Evolutionary conservation across 2,888 invertebrate species (phyloP).

Genomic region (Himalopsyche japonica): DNA sequence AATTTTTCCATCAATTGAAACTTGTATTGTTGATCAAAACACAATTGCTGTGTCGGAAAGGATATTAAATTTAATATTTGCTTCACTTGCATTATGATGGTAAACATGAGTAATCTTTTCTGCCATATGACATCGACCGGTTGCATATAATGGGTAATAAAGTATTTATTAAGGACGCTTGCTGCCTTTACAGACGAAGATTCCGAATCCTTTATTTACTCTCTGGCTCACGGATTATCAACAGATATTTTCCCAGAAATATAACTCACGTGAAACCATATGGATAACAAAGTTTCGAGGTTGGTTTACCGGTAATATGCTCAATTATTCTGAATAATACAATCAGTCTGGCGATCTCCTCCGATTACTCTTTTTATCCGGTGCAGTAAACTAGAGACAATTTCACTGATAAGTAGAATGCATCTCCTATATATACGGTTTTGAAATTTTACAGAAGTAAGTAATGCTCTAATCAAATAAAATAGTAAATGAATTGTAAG

Average conservation of each 20-base stretch:
- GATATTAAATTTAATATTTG: neutral
- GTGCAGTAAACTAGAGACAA: neutral
- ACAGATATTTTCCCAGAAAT: slow-evolving; percentile 11
- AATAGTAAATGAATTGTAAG: no score
- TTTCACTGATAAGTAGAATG: no score
- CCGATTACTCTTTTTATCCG: neutral
- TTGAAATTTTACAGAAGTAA: no score
- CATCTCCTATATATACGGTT: no score
- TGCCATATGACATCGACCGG: neutral
- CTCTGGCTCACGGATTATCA: neutral
- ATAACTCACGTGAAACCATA: slow-evolving; percentile 11
- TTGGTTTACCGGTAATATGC: neutral
- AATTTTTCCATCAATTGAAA: no score
- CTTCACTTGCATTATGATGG: neutral
- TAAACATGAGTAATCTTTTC: neutral
- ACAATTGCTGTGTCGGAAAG: neutral
- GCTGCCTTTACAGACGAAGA: neutral
- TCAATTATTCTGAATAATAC: neutral
- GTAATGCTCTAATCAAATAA: no score
- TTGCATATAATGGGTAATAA: slow-evolving; percentile 22
- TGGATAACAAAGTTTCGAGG: neutral
- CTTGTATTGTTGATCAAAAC: no score
- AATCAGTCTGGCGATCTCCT: neutral
- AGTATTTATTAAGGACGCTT: slow-evolving; percentile 19
- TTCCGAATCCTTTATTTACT: neutral